Conservation (phyloP, 2,888 invertebrate species). For the Pasiphila rectangulata region DNA sequence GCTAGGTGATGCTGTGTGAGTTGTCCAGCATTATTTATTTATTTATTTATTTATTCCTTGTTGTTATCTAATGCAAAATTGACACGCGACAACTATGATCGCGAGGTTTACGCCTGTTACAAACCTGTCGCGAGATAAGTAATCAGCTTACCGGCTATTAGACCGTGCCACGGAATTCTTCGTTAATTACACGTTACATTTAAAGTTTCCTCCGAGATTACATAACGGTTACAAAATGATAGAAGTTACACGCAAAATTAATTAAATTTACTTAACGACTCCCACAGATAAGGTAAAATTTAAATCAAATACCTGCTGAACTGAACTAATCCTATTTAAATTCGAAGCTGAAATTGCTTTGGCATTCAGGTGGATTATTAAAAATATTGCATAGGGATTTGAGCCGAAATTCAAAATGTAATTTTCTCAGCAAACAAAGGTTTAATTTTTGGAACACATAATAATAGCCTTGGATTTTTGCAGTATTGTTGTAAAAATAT, state of each 20-base stretch:
- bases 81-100: too few species aligned
- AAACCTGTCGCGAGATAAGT: too few species aligned
- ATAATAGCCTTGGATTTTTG: too few species aligned
- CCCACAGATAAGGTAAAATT: constrained; percentile 5
- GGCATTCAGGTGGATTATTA: not conserved
- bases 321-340: not conserved
- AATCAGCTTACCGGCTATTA: too few species aligned
- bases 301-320: constrained; percentile 7
- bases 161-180: too few species aligned
- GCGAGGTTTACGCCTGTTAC: too few species aligned
- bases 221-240: constrained; percentile 2
- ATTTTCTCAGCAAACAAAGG: not conserved
- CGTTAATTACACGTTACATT: not conserved
- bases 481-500: too few species aligned
- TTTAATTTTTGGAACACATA: too few species aligned
- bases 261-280: constrained; percentile 12
- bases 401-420: not conserved
- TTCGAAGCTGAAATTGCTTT: not conserved
- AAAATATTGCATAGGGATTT: not conserved
- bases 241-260: constrained; percentile 5
- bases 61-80: too few species aligned
- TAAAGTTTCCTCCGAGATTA: constrained; percentile 2
- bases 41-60: too few species aligned
- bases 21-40: too few species aligned
- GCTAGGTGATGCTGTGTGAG: too few species aligned